Conservation (phyloP, 2,113 vertebrate genomes). For the Jaculus jaculus region DNA sequence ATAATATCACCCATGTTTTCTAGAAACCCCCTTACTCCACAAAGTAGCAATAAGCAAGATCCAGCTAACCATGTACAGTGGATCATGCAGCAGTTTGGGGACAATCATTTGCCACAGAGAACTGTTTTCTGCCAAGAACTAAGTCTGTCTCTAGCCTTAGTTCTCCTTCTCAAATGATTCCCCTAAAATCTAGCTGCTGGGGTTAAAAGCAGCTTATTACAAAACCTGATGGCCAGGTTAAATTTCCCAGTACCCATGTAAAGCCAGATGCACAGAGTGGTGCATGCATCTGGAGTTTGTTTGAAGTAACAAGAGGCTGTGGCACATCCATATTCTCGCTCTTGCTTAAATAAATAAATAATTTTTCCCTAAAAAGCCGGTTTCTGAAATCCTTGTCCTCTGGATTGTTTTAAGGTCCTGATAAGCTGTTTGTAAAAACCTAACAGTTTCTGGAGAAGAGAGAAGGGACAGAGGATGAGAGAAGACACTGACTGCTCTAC, state of each 20-base stretch:
- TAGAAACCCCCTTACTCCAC: background rate
- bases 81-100: background rate
- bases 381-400: conserved; percentile 7
- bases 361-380: background rate
- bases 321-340: too few species aligned
- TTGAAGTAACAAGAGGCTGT: too few species aligned
- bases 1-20: background rate
- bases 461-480: background rate
- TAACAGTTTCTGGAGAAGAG: background rate
- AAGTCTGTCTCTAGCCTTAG: background rate
- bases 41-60: background rate
- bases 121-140: background rate
- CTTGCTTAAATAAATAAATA: too few species aligned
- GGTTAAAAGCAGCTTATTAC: too few species aligned
- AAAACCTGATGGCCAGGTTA: too few species aligned
- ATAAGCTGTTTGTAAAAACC: background rate
- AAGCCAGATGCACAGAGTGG: too few species aligned
- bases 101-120: background rate
- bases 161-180: background rate
- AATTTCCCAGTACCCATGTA: too few species aligned
- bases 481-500: background rate
- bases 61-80: background rate
- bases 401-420: background rate
- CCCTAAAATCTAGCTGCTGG: too few species aligned
- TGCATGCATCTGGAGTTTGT: too few species aligned